Percentiles rank a stretch among this genome's conserved stretches.
Conservation (phyloP, 2,113 vertebrate genomes). For the Pelecanus crispus region DNA sequence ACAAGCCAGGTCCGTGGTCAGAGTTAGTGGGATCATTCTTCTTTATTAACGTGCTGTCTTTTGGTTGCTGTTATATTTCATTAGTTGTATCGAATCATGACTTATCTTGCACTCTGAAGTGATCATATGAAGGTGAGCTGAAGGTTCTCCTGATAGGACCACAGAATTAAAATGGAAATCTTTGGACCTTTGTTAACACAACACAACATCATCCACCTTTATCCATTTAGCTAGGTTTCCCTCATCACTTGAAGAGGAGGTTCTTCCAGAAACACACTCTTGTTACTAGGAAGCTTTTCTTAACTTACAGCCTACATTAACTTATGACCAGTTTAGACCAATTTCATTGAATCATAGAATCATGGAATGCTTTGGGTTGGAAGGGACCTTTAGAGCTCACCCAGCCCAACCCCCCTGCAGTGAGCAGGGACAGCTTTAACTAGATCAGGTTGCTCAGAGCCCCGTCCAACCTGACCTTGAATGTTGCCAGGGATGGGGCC, state of each 20-base stretch:
- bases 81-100: background rate
- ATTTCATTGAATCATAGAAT: too few relatives aligned
- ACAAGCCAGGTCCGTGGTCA: background rate
- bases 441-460: too few relatives aligned
- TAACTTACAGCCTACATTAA: background rate
- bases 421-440: too few relatives aligned
- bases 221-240: background rate
- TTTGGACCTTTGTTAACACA: background rate
- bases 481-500: too few relatives aligned
- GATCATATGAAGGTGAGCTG: background rate
- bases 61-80: background rate
- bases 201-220: too few relatives aligned
- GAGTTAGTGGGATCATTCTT: background rate
- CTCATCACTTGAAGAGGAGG: rapidly evolving
- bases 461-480: too few relatives aligned
- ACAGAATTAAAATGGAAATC: background rate
- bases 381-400: too few relatives aligned
- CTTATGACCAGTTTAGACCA: background rate
- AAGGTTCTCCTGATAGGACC: background rate
- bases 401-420: too few relatives aligned
- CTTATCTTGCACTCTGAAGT: background rate
- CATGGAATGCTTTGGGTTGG: too few relatives aligned
- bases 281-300: background rate
- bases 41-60: too few relatives aligned
- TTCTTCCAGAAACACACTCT: background rate